Evolutionary conservation across 2,797 vertebrate genomes (phyloP).

Genomic region (Tenualosa ilisha): DNA sequence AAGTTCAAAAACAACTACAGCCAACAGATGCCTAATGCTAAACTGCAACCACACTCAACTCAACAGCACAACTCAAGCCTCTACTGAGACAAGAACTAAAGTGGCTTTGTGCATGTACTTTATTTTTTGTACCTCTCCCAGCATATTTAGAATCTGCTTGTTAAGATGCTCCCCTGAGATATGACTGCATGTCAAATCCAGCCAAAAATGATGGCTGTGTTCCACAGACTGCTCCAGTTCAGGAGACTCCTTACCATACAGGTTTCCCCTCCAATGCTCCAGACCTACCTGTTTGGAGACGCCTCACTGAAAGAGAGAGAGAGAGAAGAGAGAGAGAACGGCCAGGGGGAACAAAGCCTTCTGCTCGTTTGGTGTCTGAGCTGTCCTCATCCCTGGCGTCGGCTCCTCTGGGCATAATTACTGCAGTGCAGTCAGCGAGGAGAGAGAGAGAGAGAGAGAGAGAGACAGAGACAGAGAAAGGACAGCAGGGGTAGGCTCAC

Average conservation of each 20-base stretch:
- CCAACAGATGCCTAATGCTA: neutral
- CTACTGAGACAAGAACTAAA: neutral
- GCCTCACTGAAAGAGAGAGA: neutral
- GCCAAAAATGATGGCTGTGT: neutral
- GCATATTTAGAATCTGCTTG: slow-evolving; percentile 3
- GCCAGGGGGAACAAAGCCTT: neutral
- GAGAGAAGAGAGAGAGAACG: neutral
- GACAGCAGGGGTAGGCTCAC: neutral
- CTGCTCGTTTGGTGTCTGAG: slow-evolving; percentile 16
- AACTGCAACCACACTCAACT: neutral
- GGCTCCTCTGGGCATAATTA: slow-evolving; percentile 33
- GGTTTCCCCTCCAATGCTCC: neutral
- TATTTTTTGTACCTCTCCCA: neutral
- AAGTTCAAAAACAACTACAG: neutral
- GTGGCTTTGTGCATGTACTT: neutral
- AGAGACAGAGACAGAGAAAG: neutral
- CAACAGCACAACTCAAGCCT: no score
- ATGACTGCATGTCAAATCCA: neutral
- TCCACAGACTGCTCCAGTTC: neutral
- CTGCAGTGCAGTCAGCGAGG: neutral
- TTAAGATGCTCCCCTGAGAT: neutral
- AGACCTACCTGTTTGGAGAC: slow-evolving; percentile 1
- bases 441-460: slow-evolving; percentile 4
- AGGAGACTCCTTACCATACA: neutral
- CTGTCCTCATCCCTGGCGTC: neutral